Percentiles rank a stretch among this genome's conserved stretches.
Conservation (phyloP, 2,113 vertebrate genomes). For the Salvelinus fontinalis region DNA sequence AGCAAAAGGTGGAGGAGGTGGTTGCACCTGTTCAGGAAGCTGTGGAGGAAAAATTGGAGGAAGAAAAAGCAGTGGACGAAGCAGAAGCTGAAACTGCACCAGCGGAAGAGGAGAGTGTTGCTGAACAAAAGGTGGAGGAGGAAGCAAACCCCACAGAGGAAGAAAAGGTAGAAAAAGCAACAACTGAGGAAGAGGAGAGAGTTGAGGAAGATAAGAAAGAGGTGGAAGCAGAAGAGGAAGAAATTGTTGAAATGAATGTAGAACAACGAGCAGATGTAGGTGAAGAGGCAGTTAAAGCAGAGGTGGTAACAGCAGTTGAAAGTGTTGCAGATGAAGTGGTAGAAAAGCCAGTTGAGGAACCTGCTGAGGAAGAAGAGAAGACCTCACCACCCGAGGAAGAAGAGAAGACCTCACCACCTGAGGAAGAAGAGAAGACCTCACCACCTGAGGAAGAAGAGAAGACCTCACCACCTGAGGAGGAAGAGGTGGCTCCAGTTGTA, state of each 20-base stretch:
- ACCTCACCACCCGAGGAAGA: neutral
- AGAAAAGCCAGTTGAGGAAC: neutral
- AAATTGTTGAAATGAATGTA: neutral
- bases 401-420: neutral
- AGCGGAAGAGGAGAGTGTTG: neutral
- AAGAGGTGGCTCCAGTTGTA: neutral
- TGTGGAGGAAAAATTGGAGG: neutral
- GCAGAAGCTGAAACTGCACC: neutral
- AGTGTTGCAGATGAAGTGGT: neutral
- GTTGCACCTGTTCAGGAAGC: neutral
- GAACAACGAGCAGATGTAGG: neutral
- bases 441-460: neutral
- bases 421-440: neutral
- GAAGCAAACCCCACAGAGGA: neutral
- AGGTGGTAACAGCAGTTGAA: conserved; percentile 7
- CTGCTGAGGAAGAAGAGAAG: neutral
- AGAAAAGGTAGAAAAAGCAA: neutral
- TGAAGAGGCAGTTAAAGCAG: neutral
- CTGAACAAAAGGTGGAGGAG: no score
- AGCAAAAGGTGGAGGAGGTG: neutral
- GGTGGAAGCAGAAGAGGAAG: neutral
- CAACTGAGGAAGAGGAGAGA: conserved; percentile 20
- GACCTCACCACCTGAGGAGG: no score
- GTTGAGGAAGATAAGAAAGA: neutral
- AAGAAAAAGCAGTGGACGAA: no score